phyloP scores from a whole-genome alignment of 2,797 vertebrate species.

The Falco berigora region DNA sequence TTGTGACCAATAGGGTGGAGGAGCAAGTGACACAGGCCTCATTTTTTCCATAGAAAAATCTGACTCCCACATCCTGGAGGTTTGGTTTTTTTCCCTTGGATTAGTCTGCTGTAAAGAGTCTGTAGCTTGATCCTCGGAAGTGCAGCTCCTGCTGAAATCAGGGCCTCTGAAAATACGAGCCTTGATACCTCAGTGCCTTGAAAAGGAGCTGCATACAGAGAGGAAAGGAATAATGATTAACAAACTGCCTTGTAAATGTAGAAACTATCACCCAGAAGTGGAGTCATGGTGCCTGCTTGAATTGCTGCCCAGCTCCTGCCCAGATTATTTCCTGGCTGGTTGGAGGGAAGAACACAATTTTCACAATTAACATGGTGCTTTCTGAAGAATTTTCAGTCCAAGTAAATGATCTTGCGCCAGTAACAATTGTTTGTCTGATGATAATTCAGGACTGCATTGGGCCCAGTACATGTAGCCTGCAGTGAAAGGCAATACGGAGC shows the following conservation, averaged over 20 bases:
- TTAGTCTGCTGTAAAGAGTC: background rate
- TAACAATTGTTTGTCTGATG: background rate
- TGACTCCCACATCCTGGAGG: background rate
- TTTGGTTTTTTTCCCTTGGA: background rate
- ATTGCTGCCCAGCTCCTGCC: background rate
- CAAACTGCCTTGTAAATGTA: background rate
- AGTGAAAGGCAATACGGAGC: background rate
- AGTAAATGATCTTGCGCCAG: background rate
- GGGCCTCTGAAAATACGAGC: background rate
- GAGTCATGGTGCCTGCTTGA: background rate
- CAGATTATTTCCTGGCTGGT: background rate
- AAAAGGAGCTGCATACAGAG: background rate
- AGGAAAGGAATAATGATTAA: background rate
- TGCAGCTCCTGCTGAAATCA: background rate
- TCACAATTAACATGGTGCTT: background rate
- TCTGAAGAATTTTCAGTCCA: background rate
- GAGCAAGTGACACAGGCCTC: background rate
- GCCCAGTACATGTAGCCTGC: background rate
- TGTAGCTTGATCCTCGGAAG: background rate
- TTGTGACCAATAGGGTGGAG: background rate
- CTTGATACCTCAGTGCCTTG: background rate
- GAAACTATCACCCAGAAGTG: background rate
- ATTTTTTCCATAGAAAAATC: background rate
- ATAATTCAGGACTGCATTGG: background rate
- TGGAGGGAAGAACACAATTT: background rate